Conservation (phyloP, 1,140 invertebrate genomes). For the Tetragonula clypearis region DNA sequence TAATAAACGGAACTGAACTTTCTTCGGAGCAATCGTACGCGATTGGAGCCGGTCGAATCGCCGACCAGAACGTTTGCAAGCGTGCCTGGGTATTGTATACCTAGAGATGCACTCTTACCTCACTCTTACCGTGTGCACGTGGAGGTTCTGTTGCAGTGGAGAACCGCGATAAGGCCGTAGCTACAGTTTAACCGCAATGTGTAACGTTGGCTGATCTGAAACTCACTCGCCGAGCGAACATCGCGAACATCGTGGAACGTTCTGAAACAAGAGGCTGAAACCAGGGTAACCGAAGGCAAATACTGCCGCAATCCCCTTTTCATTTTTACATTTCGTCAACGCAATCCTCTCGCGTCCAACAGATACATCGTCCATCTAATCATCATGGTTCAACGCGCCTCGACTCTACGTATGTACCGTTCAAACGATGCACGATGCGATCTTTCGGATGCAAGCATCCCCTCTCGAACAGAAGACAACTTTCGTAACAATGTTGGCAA, state of each 20-base stretch:
- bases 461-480: not conserved
- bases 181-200: not conserved
- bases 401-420: not conserved
- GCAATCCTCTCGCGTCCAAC: not conserved
- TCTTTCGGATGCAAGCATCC: not conserved
- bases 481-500: not conserved
- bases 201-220: not conserved
- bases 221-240: too few species aligned
- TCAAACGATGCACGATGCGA: not conserved
- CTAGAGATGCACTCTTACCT: not conserved
- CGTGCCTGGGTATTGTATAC: not conserved
- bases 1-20: not conserved
- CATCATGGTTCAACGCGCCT: not conserved
- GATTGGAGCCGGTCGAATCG: not conserved
- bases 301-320: not conserved
- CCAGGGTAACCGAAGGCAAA: not conserved
- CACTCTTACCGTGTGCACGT: not conserved
- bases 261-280: not conserved
- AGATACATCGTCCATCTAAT: not conserved
- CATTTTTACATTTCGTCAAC: not conserved
- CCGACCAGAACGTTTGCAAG: not conserved
- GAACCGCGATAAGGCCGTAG: not conserved
- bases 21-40: not conserved
- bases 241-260: too few species aligned
- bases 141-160: not conserved